These are phyloP conservation scores for Scelioninae gen. 1 DNA, from an alignment of 2,888 invertebrate species.

Conservation along the genomic window DNA sequence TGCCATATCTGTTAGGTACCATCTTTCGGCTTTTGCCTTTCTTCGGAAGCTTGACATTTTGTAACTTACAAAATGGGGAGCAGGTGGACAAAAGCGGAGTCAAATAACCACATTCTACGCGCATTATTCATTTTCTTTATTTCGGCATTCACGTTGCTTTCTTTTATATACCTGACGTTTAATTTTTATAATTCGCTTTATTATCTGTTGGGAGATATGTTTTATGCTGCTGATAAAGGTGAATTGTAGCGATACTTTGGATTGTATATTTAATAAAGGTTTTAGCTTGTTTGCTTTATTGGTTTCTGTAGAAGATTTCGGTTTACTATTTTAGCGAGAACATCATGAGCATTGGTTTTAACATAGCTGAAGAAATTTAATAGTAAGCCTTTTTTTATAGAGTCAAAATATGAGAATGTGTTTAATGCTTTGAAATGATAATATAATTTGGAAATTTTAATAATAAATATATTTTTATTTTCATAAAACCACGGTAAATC, in stretches of 20 bases:
- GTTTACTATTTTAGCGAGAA: background rate
- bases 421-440: too few species aligned
- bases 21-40: slow-evolving; percentile 61
- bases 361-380: background rate
- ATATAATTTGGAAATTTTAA: too few species aligned
- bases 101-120: slow-evolving; percentile 51
- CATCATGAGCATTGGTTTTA: background rate
- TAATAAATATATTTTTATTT: too few species aligned
- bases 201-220: slow-evolving; percentile 31
- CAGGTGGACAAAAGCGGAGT: slow-evolving; percentile 61
- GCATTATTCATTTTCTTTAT: slow-evolving; percentile 55
- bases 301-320: background rate
- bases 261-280: slow-evolving; percentile 21
- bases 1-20: slow-evolving; percentile 57
- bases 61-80: slow-evolving; percentile 61
- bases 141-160: slow-evolving; percentile 17
- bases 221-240: slow-evolving; percentile 26
- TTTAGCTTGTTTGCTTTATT: slow-evolving; percentile 1
- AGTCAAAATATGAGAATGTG: too few species aligned
- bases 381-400: too few species aligned
- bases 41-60: slow-evolving; percentile 66
- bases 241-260: slow-evolving; percentile 23
- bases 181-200: slow-evolving; percentile 57
- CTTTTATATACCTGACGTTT: slow-evolving; percentile 27
- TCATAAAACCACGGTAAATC: too few species aligned